Percentiles rank a stretch among this genome's conserved stretches.
Conservation (phyloP, 1,140 invertebrate genomes). For the Drosophila kikkawai region DNA sequence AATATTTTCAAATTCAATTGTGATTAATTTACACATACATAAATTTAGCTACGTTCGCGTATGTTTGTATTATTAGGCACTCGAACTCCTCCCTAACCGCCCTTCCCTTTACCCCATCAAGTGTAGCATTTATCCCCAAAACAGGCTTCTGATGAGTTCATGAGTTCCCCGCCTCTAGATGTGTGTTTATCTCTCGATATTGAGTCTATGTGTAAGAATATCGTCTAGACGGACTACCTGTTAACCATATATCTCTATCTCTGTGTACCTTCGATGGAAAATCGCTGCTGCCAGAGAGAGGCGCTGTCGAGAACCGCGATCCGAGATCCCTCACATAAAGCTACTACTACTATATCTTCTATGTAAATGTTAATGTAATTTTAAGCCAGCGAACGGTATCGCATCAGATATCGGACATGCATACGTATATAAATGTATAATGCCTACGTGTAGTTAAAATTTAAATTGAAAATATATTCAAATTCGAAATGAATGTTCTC, state of each 20-base stretch:
- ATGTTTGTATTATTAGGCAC: conserved; percentile 69
- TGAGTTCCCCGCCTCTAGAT: conserved; percentile 56
- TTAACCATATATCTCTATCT: conserved; percentile 38
- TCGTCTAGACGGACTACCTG: conserved; percentile 30
- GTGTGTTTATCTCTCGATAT: conserved; percentile 62
- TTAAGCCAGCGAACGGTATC: conserved; percentile 54
- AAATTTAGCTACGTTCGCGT: conserved; percentile 63
- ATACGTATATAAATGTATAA: conserved; percentile 57
- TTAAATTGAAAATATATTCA: conserved; percentile 72
- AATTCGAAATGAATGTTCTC: conserved; percentile 77
- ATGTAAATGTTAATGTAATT: conserved; percentile 81
- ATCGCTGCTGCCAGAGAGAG: conserved; percentile 32
- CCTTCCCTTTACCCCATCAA: conserved; percentile 18
- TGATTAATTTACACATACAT: conserved; percentile 76
- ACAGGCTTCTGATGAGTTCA: conserved; percentile 32
- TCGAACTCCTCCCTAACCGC: conserved; percentile 15
- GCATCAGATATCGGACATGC: conserved; percentile 59
- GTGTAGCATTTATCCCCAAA: conserved; percentile 30
- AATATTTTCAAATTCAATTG: conserved; percentile 79
- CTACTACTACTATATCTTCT: conserved; percentile 64
- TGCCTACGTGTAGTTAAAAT: conserved; percentile 63
- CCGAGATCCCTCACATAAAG: conserved; percentile 37
- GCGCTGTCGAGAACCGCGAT: conserved; percentile 35
- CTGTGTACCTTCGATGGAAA: conserved; percentile 52
- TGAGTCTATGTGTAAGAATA: conserved; percentile 43